phyloP scores from a whole-genome alignment of 2,888 invertebrate genomes.

The Brachylomia viminalis region DNA sequence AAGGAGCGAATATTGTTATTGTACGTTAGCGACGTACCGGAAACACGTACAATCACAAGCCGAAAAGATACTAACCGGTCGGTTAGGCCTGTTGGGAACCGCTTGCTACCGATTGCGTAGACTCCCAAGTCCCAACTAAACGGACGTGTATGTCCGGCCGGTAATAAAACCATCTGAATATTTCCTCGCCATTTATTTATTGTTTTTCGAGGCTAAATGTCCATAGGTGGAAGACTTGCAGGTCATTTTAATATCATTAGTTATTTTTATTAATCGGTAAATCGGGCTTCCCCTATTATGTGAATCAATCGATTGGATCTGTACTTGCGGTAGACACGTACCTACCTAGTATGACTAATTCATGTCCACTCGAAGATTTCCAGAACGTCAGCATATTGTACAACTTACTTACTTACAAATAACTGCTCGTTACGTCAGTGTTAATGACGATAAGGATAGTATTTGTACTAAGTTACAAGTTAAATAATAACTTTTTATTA shows the following conservation, averaged over 20 bases:
- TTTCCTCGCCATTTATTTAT: conserved; percentile 51
- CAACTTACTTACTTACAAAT: conserved; percentile 10
- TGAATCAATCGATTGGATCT: conserved; percentile 41
- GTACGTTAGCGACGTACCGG: conserved; percentile 67
- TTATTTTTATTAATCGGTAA: not conserved
- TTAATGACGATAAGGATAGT: conserved; percentile 13
- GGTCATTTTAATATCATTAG: not conserved
- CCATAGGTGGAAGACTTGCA: not conserved
- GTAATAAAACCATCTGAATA: conserved; percentile 52
- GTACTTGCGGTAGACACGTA: conserved; percentile 31
- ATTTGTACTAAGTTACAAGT: not conserved
- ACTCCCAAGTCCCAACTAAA: conserved; percentile 40
- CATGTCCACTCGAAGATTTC: conserved; percentile 28
- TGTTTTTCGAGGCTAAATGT: conserved; percentile 23
- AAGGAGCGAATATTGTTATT: conserved; percentile 65
- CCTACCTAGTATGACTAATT: conserved; percentile 34
- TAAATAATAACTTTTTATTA: conserved; percentile 12
- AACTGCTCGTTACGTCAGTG: conserved; percentile 18
- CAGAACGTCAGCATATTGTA: conserved; percentile 30
- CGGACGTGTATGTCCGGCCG: conserved; percentile 64
- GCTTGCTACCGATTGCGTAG: conserved; percentile 52
- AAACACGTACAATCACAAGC: conserved; percentile 72
- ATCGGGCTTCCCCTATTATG: conserved; percentile 28
- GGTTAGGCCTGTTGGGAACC: conserved; percentile 56
- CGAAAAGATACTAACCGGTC: conserved; percentile 70